Percentiles rank a stretch among this genome's conserved stretches.
Evolutionary conservation across 2,888 invertebrate genomes (phyloP).

Genomic region (Diachrysia chrysitis): DNA sequence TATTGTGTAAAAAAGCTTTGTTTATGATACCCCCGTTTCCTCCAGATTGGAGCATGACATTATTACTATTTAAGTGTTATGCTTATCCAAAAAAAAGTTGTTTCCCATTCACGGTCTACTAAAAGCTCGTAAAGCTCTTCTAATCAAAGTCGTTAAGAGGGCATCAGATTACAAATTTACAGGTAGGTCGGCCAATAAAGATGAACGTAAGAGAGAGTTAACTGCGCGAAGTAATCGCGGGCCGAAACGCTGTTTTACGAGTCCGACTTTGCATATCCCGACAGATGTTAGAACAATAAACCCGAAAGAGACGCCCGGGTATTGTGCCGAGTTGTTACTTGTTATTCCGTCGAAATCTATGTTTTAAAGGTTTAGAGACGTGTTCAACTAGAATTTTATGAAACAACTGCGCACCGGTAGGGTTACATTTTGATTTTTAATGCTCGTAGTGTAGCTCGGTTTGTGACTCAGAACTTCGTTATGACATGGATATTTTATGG

Average conservation of each 20-base stretch:
- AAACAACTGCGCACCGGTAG: constrained; percentile 63
- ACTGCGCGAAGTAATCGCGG: constrained; percentile 80
- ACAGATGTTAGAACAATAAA: constrained; percentile 85
- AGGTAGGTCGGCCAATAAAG: constrained; percentile 84
- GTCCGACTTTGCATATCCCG: constrained; percentile 84
- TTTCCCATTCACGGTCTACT: constrained; percentile 63
- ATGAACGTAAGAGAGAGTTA: constrained; percentile 85
- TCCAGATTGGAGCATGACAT: constrained; percentile 36
- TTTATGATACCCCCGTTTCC: constrained; percentile 12
- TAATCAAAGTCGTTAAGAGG: constrained; percentile 78
- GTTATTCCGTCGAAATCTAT: constrained; percentile 74
- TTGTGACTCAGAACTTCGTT: constrained; percentile 52
- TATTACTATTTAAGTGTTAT: constrained; percentile 56
- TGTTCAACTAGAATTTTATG: constrained; percentile 71
- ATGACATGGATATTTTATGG: constrained; percentile 48
- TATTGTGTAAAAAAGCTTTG: constrained; percentile 25
- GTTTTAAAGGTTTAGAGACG: constrained; percentile 72
- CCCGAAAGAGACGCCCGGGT: constrained; percentile 76
- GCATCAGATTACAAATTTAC: constrained; percentile 82
- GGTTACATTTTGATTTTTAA: constrained; percentile 62
- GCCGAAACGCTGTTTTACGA: constrained; percentile 80
- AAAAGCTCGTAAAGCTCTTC: constrained; percentile 70
- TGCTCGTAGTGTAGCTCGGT: constrained; percentile 48
- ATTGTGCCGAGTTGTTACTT: constrained; percentile 72
- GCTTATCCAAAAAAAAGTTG: constrained; percentile 54